phyloP scores from a whole-genome alignment of 2,888 invertebrate species.

The Ypsolopha sequella region DNA sequence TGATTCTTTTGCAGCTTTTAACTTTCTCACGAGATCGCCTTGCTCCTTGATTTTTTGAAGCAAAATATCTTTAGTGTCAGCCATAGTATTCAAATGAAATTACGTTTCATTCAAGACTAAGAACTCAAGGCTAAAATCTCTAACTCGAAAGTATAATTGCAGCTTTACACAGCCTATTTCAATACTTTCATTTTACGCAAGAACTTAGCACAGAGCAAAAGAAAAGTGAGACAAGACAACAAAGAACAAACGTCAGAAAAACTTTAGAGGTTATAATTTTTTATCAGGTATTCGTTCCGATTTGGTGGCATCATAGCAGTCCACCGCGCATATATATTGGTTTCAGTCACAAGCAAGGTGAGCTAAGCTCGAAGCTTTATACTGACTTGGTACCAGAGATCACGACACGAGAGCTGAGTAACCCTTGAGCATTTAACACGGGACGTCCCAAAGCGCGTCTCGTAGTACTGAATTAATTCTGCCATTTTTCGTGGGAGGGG shows the following conservation, averaged over 20 bases:
- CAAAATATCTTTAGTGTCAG: constrained; percentile 43
- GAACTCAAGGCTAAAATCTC: constrained; percentile 27
- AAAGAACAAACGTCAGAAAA: too few species aligned
- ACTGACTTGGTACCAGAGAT: too few species aligned
- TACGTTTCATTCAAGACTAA: constrained; percentile 3
- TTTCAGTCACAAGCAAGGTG: too few species aligned
- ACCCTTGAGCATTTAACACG: too few species aligned
- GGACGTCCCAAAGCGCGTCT: too few species aligned
- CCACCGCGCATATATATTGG: too few species aligned
- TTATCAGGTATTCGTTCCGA: too few species aligned
- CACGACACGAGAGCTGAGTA: too few species aligned
- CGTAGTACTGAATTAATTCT: too few species aligned
- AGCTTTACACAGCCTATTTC: constrained; percentile 26
- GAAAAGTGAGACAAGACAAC: not conserved
- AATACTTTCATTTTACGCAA: constrained; percentile 37
- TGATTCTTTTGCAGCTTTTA: constrained; percentile 84
- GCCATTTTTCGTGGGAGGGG: too few species aligned
- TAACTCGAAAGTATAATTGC: constrained; percentile 33
- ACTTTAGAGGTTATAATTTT: constrained; percentile 8
- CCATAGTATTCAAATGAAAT: constrained; percentile 27
- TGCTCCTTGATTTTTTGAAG: constrained; percentile 69
- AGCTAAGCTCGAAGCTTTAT: too few species aligned
- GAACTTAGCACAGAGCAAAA: not conserved
- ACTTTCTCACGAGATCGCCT: constrained; percentile 84
- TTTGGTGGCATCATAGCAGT: too few species aligned